These are phyloP conservation scores for Sanderia malayensis DNA, from an alignment of 30 jellyfish, hydroid and myxozoan genomes.

Conservation along the genomic window DNA sequence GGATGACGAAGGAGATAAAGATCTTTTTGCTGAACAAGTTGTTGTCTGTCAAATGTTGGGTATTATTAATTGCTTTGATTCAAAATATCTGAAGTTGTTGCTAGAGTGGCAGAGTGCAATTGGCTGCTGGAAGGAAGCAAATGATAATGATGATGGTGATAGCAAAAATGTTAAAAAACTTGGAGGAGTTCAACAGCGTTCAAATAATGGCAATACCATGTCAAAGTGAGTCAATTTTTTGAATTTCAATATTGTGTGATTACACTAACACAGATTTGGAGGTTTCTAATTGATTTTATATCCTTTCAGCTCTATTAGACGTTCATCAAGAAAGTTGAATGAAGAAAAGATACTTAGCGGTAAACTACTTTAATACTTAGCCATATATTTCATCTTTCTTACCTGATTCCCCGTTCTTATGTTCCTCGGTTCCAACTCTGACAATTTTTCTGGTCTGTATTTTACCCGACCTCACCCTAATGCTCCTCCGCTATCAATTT, in stretches of 20 bases:
- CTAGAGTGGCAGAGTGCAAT: conserved; percentile 37
- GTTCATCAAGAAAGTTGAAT: background rate
- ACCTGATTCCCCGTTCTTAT: background rate
- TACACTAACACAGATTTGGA: too few relatives aligned
- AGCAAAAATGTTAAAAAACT: background rate
- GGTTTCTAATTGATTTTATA: too few relatives aligned
- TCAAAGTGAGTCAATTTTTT: background rate
- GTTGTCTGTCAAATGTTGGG: conserved; percentile 68
- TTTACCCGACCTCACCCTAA: too few relatives aligned
- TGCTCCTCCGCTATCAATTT: too few relatives aligned
- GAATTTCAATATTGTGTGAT: too few relatives aligned
- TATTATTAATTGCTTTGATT: conserved; percentile 42
- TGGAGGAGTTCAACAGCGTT: background rate
- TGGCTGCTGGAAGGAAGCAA: conserved; percentile 62
- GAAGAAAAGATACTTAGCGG: conserved; percentile 5
- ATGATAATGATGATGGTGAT: conserved; percentile 14
- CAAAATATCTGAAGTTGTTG: conserved; percentile 17
- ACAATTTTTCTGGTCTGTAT: too few relatives aligned
- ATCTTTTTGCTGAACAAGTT: conserved; percentile 53
- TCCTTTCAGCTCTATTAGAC: too few relatives aligned
- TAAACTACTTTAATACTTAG: background rate
- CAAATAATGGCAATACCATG: background rate
- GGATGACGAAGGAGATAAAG: conserved; percentile 35
- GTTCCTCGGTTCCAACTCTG: too few relatives aligned
- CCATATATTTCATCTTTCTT: background rate